phyloP scores from a whole-genome alignment of 2,797 vertebrate species.

The Aplochiton taeniatus region DNA sequence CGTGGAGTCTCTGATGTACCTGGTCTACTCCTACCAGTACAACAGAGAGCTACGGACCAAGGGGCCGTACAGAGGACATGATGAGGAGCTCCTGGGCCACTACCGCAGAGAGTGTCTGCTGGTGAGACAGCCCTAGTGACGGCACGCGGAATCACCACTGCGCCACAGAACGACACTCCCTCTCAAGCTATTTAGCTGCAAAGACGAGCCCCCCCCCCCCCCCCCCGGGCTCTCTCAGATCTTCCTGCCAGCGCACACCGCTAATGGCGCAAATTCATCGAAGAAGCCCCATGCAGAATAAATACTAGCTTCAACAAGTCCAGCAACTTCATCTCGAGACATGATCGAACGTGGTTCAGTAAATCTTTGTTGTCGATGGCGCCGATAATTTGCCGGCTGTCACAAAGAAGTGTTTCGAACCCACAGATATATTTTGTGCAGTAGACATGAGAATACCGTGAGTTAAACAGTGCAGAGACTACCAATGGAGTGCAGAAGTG shows the following conservation, averaged over 20 bases:
- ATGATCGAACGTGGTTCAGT: no score
- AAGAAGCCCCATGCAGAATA: background rate
- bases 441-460: no score
- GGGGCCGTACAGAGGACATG: conserved; percentile 89
- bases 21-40: conserved; percentile 94
- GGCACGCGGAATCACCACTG: background rate
- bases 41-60: conserved; percentile 94
- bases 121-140: conserved; percentile 76
- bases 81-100: conserved; percentile 86
- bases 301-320: background rate
- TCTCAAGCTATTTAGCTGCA: background rate
- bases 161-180: background rate
- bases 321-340: no score
- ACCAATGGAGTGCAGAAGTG: conserved; percentile 40
- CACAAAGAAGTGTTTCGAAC: background rate
- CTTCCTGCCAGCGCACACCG: no score
- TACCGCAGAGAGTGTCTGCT: conserved; percentile 95
- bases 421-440: no score
- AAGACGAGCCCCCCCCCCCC: no score
- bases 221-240: no score
- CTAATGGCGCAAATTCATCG: background rate
- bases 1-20: conserved; percentile 91
- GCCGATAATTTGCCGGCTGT: no score
- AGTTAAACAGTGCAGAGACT: conserved; percentile 22
- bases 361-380: no score